Conservation (phyloP, 2,797 vertebrate species). For the Babyrousa celebensis region DNA sequence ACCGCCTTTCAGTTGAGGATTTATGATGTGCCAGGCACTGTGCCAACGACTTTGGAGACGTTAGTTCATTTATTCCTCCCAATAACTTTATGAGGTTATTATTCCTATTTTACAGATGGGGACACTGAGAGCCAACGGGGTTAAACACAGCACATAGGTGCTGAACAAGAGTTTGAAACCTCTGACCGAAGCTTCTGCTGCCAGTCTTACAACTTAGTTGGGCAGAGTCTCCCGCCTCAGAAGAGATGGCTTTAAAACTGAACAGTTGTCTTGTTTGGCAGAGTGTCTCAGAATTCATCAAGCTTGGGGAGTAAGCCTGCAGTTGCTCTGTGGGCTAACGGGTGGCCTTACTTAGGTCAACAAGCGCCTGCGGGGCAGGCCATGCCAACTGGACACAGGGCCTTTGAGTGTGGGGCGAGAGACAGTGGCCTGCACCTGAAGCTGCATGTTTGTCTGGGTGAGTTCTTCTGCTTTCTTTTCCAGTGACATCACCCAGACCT, state of each 20-base stretch:
- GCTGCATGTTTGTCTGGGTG: constrained; percentile 99
- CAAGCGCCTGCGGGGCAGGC: constrained; percentile 49
- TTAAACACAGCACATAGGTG: constrained; percentile 30
- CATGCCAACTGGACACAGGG: constrained; percentile 87
- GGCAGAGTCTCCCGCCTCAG: constrained; percentile 67
- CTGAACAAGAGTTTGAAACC: background rate
- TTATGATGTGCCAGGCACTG: background rate
- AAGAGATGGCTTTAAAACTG: constrained; percentile 39
- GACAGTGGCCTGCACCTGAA: constrained; percentile 95
- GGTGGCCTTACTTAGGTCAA: constrained; percentile 67
- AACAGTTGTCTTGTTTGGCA: constrained; percentile 84
- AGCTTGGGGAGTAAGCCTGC: background rate
- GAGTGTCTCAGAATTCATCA: constrained; percentile 80
- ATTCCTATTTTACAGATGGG: constrained; percentile 53
- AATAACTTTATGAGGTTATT: background rate
- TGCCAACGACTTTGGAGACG: background rate
- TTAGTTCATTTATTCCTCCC: background rate
- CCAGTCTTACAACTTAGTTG: background rate
- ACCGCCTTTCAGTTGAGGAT: background rate
- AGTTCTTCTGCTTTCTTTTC: constrained; percentile 99
- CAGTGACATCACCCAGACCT: constrained; percentile 99
- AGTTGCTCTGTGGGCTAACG: constrained; percentile 62
- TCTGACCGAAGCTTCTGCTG: background rate
- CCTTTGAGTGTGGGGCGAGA: constrained; percentile 85
- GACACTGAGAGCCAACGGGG: constrained; percentile 62